A percentile compares a stretch with the other conserved stretches of the same genome.
These are phyloP conservation scores for Tapirus terrestris DNA, from an alignment of 2,113 vertebrate genomes.

Conservation along the genomic window DNA sequence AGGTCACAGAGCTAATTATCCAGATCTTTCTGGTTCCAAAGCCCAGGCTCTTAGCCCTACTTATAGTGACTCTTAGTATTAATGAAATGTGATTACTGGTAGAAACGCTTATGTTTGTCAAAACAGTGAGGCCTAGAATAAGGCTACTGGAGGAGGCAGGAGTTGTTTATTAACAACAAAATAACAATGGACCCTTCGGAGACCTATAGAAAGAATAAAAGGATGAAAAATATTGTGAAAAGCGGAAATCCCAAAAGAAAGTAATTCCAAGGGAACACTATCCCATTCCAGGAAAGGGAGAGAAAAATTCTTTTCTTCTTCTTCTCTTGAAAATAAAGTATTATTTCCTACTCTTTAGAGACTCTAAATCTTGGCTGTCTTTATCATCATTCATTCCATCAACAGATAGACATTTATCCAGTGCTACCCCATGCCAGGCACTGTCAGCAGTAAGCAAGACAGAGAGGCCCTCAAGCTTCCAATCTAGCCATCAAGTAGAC, in stretches of 20 bases:
- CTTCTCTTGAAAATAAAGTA: constrained; percentile 1
- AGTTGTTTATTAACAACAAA: not conserved
- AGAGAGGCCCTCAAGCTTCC: not conserved
- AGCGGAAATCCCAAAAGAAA: constrained; percentile 30
- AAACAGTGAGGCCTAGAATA: not conserved
- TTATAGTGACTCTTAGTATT: not conserved
- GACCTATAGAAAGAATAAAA: constrained; percentile 7
- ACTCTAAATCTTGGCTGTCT: not conserved
- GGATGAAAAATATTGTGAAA: not conserved
- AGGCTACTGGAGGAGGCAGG: not conserved
- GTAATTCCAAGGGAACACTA: not conserved
- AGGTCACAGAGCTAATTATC: constrained; percentile 62
- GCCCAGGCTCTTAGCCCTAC: not conserved
- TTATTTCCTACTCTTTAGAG: not conserved
- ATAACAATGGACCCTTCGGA: not conserved
- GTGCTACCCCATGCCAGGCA: not conserved
- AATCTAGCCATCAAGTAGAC: not conserved
- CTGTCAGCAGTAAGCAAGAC: not conserved
- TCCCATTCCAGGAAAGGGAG: not conserved
- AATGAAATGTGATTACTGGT: constrained; percentile 29
- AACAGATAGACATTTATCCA: not conserved
- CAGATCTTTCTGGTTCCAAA: constrained; percentile 23
- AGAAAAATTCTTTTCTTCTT: constrained; percentile 4
- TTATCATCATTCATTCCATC: not conserved
- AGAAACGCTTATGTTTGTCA: constrained; percentile 37